These are phyloP conservation scores for Liasis olivaceus DNA, from an alignment of 2,797 vertebrate genomes.

Conservation along the genomic window DNA sequence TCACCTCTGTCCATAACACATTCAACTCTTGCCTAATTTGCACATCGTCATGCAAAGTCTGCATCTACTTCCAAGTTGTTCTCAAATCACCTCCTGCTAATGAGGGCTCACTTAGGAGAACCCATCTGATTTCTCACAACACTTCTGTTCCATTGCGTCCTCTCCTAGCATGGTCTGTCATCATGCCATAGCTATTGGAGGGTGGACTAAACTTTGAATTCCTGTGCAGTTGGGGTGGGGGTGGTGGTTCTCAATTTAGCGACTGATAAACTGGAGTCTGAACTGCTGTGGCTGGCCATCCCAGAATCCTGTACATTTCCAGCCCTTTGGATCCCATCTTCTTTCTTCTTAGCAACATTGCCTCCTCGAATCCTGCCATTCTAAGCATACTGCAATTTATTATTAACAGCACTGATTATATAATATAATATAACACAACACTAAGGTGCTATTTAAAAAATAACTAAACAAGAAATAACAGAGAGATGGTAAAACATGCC, in stretches of 20 bases:
- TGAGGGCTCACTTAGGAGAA: not conserved
- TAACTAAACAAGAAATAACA: not conserved
- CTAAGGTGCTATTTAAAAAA: not conserved
- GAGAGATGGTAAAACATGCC: not conserved
- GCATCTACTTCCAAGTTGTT: not conserved
- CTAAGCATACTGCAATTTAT: not conserved
- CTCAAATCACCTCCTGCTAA: not conserved
- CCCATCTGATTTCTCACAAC: not conserved
- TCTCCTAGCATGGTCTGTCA: not conserved
- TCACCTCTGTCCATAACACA: not conserved
- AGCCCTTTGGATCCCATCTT: not conserved
- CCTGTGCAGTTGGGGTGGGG: not conserved
- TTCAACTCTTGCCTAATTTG: not conserved
- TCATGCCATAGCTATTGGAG: not conserved
- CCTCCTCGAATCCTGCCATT: not conserved
- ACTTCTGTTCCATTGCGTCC: not conserved
- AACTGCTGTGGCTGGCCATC: not conserved
- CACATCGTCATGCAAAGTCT: not conserved
- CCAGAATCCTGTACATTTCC: not conserved
- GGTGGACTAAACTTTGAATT: not conserved
- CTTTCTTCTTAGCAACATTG: not conserved
- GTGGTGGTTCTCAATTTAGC: not conserved
- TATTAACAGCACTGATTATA: not conserved
- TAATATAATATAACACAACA: not conserved
- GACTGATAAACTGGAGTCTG: not conserved